Base-by-base conservation (phyloP, 2,888 invertebrate genomes). In the Synanthedon vespiformis region DNA sequence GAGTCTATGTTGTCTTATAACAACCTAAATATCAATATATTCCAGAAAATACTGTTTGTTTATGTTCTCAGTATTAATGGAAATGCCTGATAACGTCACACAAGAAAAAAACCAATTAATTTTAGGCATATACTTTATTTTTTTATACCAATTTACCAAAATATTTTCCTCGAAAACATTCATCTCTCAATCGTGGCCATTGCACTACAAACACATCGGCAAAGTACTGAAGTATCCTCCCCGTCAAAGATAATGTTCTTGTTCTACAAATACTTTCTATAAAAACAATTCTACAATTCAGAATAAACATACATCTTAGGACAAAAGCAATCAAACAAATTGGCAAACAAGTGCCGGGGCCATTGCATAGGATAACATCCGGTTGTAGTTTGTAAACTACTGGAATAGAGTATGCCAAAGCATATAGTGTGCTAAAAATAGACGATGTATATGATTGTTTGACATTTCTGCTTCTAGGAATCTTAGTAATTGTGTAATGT, bases 321-420 rank as follows among this genome's bases (percentile, higher is more conserved):
- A 96, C 50, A 70, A 94, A 94, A 13, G 92, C 93, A 52, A 93
- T 89, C 53, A 93, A 62, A 83, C 97, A 97, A 53, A 98, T 87
- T 3, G 99, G 99, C 55, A 99, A 90, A 77, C 99, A 98, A 5
- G 97, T 98, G 6, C 98, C 98, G 48, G 99, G 99, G 0, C 99
- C 99, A 86, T 99, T 98, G 79, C 95, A 96, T 50, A 97, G 81
- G 63, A 97, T 89, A 61, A 97, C 72, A 74, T 96, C 92, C 1
- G 98, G 98, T 58, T 89, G 89, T 62, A 92, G 89, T 51, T 80
- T 88, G 62, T 90, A 88, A 40, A 96, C 78, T 13, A 95, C 62
- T 54, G 93, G 93, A 64, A 95, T 73, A 52, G 92, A 91, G 62
- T 89, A 87, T 1, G 93, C 56, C n/a, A 90, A 87, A 0, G 97